phyloP scores from a whole-genome alignment of 2,888 invertebrate genomes.

The Eupithecia vulgata region DNA sequence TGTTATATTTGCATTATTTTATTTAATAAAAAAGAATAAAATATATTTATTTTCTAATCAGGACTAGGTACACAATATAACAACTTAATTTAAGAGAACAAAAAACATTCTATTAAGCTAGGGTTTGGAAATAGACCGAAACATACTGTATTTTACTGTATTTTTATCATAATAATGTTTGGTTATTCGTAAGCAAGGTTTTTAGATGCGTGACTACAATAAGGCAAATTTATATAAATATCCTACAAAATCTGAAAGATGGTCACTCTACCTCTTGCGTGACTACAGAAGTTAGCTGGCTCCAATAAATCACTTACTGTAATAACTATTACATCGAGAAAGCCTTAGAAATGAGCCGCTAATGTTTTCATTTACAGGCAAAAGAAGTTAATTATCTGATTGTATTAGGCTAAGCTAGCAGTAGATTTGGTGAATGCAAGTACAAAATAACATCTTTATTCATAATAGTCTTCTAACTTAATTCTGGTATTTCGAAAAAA shows the following conservation, averaged over 20 bases:
- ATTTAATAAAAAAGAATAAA: too few species aligned
- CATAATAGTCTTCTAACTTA: too few species aligned
- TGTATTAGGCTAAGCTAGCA: background rate
- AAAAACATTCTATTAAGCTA: too few species aligned
- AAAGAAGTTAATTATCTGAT: background rate
- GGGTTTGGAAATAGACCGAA: too few species aligned
- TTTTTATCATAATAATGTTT: too few species aligned
- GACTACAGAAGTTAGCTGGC: constrained; percentile 11
- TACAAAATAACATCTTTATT: background rate
- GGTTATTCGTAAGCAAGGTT: background rate
- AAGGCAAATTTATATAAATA: background rate
- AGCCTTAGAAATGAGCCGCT: constrained; percentile 11
- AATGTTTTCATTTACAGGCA: constrained; percentile 14
- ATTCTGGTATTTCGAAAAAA: too few species aligned
- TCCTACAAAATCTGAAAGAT: background rate
- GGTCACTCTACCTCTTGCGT: constrained; percentile 21
- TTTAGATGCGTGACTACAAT: background rate
- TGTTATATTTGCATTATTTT: too few species aligned
- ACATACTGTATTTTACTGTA: too few species aligned
- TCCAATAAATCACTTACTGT: constrained; percentile 23
- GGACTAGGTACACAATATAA: too few species aligned
- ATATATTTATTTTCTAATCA: too few species aligned
- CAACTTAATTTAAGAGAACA: too few species aligned
- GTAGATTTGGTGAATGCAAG: background rate
- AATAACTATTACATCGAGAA: constrained; percentile 17